These are phyloP conservation scores for Thera britannica DNA, from an alignment of 2,888 invertebrate species.

Conservation along the genomic window DNA sequence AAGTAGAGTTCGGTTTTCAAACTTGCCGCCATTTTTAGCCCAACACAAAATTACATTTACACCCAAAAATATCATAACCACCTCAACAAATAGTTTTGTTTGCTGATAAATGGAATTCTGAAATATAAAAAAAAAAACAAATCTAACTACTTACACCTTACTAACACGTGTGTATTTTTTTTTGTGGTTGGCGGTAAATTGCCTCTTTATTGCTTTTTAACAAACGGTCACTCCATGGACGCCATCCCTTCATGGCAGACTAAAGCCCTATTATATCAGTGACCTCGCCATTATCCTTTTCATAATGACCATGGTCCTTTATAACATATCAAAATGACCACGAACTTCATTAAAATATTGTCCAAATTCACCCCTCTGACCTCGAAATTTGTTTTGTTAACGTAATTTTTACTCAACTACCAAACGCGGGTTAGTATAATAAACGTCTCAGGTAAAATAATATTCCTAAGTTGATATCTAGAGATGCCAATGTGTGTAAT, in stretches of 20 bases:
- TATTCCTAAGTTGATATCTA: no score
- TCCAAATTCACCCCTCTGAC: conserved; percentile 15
- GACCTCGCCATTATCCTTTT: conserved; percentile 10
- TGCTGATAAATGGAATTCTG: no score
- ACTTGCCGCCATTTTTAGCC: neutral
- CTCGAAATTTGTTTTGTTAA: conserved; percentile 6
- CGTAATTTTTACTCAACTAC: neutral
- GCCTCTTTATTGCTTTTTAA: neutral
- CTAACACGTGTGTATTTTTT: no score
- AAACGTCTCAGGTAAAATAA: no score
- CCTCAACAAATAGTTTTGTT: no score
- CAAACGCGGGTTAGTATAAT: no score
- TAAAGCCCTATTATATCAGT: neutral
- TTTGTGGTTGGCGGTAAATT: no score
- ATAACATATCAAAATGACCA: conserved; percentile 16
- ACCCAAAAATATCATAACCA: no score
- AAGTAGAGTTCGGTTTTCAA: conserved; percentile 10
- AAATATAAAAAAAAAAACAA: no score
- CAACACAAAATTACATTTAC: no score
- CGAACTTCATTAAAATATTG: conserved; percentile 5
- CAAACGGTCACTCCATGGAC: neutral
- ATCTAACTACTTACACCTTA: no score
- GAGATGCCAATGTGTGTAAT: no score
- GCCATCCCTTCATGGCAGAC: neutral
- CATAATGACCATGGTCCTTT: conserved; percentile 6